Base-by-base conservation (phyloP, 2,113 vertebrate genomes). In the Peromyscus maniculatus region DNA sequence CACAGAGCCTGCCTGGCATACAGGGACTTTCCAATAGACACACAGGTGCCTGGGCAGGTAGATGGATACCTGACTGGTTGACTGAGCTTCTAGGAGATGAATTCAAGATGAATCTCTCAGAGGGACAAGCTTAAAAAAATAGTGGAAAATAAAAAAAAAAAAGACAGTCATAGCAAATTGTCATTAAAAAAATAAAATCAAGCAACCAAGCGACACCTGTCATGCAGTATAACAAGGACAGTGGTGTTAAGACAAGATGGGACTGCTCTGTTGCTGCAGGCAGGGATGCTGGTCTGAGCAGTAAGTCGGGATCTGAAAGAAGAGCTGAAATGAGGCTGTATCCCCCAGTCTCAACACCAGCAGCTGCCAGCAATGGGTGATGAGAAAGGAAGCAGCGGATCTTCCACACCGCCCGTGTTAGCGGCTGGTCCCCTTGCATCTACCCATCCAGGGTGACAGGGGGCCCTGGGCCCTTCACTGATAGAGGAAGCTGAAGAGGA, bases 401-500 rank as follows among this genome's bases (percentile, higher is more conserved):
- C 33, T 0, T 0, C 55, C 49, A 43, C 9, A 3, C 2, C 0
- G 0, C 0, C 0, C 33, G 62, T n/a, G 62, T 39, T 24, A 46
- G 33, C 22, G 0, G 33, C 21, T 1, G 12, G 46, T 22, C 49
- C n/a, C 64, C 52, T 92, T 28, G 28, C n/a, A 3, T 19, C n/a
- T 16, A 46, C 31, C 24, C 74, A 52, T 39, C 39, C 74, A 52
- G 55, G 31, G 55, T 72, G 67, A 89, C n/a, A 24, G n/a, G 46
- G 21, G 31, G 59, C 39, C 88, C 15, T 11, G 0, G 0, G 9
- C n/a, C 64, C 12, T 71, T 71, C 28, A 75, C 69, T 33, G 49
- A 26, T 3, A 11, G 1, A 36, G 31, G 52, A 7, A 84, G 26
- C 75, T 36, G 5, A 16, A 28, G 52, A 79, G 57, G 49, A 28